Evolutionary conservation across 1,140 invertebrate species (phyloP).

Genomic region (Trissolcus basalis): DNA sequence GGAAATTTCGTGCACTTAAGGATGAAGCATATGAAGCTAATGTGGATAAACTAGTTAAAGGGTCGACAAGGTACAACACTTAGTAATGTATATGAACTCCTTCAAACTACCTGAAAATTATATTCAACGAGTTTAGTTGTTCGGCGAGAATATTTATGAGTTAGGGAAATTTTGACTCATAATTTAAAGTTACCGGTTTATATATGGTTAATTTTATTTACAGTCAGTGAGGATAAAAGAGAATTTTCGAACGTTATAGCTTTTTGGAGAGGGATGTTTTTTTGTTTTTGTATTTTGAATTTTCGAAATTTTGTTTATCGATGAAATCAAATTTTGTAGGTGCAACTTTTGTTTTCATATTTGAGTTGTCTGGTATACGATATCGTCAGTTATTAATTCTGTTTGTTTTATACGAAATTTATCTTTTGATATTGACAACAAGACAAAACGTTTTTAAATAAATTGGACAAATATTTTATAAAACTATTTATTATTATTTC

Average conservation of each 20-base stretch:
- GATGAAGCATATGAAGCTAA: too few species aligned
- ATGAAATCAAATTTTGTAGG: too few species aligned
- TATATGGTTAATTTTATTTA: neutral
- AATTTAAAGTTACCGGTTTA: neutral
- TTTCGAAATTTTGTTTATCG: too few species aligned
- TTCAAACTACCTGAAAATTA: conserved; percentile 1
- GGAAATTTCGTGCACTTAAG: too few species aligned
- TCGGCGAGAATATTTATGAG: neutral
- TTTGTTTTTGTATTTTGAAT: neutral
- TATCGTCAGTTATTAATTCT: too few species aligned
- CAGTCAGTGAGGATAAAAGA: neutral
- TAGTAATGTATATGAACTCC: neutral
- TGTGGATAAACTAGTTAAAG: neutral
- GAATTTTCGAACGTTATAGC: neutral
- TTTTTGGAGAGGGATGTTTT: neutral
- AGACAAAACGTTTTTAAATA: too few species aligned
- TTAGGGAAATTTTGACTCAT: neutral
- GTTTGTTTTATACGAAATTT: too few species aligned
- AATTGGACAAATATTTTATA: too few species aligned
- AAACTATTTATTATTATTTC: too few species aligned
- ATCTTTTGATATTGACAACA: too few species aligned
- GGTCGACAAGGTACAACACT: neutral
- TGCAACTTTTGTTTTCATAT: too few species aligned
- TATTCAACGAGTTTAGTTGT: neutral
- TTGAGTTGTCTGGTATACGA: too few species aligned